Base-by-base conservation (phyloP, 2,888 invertebrate species). In the Formica aserva region DNA sequence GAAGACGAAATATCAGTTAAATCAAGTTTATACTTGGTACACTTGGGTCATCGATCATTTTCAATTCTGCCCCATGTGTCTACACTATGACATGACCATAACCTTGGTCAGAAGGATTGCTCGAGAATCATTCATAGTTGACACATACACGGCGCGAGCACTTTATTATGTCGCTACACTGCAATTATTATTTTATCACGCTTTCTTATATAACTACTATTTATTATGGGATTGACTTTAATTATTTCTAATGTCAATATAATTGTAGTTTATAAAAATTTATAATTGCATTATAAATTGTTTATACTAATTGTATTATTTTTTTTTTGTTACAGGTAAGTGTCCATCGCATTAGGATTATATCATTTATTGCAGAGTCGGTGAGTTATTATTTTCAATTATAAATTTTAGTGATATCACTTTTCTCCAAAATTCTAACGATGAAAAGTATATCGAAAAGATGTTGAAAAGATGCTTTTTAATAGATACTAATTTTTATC, bases 241-340 rank as follows among this genome's bases (percentile, higher is more conserved):
- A 1, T 15, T 15, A 4, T 4, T 15, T 32, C 29, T 26, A 15
- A 45, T 74, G 41, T 72, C 29, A 32, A 35, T 69, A 35, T 13
- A 8, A 8, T 15, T 45, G 11, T 41, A 62, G 29, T 41, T 18
- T 11, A 22, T 63, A 74, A 0, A 74, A 15, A 75, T 35, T 63
- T 75, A 15, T 22, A 48, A 76, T 22, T 45, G 29, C 13, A n/a
- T 38, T 15, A 52, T n/a, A 13, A 22, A 63, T 52, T n/a, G 13
- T 26, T 55, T 57, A 2, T 38, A 3, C 18, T 71, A 45, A 78
- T 15, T 32, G 15, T 45, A 8, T 45, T 22, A 0, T 32, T 32
- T n/a, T 60, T 29, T 55, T 22, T 32, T 6, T 71, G 18, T 78
- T 71, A 18, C 41, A 78, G 78, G 78, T 78, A 78, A 78, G 78